These are phyloP conservation scores for Corythoichthys haematopterus DNA, from an alignment of 2,113 vertebrate genomes.

Conservation along the genomic window DNA sequence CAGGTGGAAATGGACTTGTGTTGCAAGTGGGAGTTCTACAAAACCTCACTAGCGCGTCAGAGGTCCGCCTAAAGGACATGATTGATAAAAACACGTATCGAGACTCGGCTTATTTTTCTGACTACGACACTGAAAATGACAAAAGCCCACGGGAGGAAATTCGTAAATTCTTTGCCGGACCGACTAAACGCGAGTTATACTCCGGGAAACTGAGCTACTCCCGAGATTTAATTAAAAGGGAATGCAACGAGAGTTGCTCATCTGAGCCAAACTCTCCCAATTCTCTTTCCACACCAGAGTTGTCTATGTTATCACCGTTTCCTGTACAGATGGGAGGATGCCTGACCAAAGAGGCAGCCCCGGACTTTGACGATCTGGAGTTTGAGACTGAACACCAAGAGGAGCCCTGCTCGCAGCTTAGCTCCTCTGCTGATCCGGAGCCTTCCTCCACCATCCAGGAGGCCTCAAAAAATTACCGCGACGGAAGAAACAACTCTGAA, in stretches of 20 bases:
- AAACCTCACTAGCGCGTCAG: constrained; percentile 45
- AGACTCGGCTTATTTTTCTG: constrained; percentile 95
- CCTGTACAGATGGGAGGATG: constrained; percentile 77
- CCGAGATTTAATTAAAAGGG: constrained; percentile 27
- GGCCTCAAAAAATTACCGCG: constrained; percentile 43
- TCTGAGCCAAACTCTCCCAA: constrained; percentile 25
- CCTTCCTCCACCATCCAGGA: constrained; percentile 57
- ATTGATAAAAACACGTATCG: constrained; percentile 81
- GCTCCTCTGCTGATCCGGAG: constrained; percentile 54
- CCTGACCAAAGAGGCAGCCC: constrained; percentile 73
- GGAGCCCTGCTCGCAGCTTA: constrained; percentile 64
- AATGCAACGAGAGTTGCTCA: constrained; percentile 34
- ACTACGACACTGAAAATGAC: constrained; percentile 84
- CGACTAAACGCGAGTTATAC: constrained; percentile 24
- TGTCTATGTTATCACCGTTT: constrained; percentile 72
- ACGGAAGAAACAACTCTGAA: constrained; percentile 38
- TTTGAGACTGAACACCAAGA: constrained; percentile 71
- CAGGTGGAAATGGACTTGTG: constrained; percentile 43
- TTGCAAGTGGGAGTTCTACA: constrained; percentile 64
- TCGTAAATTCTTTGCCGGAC: constrained; percentile 56
- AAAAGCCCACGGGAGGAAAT: constrained; percentile 70
- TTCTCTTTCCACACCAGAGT: constrained; percentile 49
- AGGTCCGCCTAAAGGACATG: constrained; percentile 67
- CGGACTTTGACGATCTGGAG: constrained; percentile 65
- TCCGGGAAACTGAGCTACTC: constrained; percentile 29